Evolutionary conservation across 2,888 invertebrate species (phyloP), one percentile per base, ranked within the genome.

Genomic region (Stenolophus ochropezus): DNA sequence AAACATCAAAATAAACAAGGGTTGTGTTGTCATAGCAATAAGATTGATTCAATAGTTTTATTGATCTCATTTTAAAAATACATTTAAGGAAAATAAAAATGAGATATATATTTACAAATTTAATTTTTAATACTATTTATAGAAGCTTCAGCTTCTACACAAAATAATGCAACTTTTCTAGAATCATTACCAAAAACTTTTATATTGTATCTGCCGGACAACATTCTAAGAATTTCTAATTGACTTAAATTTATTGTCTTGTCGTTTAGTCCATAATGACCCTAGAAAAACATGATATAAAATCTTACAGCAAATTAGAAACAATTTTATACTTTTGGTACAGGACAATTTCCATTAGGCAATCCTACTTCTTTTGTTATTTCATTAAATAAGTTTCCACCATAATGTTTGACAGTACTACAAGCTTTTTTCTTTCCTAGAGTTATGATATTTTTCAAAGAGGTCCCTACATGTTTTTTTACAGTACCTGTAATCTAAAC

Each of bases 1-100:
- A 0, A 6, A 56, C 11, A 20, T 20, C 56, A 56, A 56, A 16
- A 53, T 51, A 14, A 16, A 51, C 56, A 21, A 56, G 20, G n/a
- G n/a, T 42, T 42, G 33, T 42, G 33, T 8, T 42, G 51, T 16
- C 51, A 51, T 51, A 51, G 51, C 14, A 51, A 51, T 14, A 5
- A 5, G 23, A 61, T 61, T 61, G 61, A 61, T 61, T 61, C 14
- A 25, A 61, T 23, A 61, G 23, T n/a, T 58, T 1, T 53, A 16
- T 42, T 18, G 51, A 53, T 53, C 14, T 56, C 20, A 56, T 56
- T 56, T 56, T 6, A 8, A 21, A 56, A 8, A 18, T 20, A 56
- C 11, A 21, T 0, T n/a, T n/a, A n/a, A n/a, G 6, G 18, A 56
- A 6, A 1, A 56, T 6, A 20, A 1, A 1, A 56, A 6, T 20